Conservation (phyloP, 2,888 invertebrate genomes). For the Trachelus tabidus region DNA sequence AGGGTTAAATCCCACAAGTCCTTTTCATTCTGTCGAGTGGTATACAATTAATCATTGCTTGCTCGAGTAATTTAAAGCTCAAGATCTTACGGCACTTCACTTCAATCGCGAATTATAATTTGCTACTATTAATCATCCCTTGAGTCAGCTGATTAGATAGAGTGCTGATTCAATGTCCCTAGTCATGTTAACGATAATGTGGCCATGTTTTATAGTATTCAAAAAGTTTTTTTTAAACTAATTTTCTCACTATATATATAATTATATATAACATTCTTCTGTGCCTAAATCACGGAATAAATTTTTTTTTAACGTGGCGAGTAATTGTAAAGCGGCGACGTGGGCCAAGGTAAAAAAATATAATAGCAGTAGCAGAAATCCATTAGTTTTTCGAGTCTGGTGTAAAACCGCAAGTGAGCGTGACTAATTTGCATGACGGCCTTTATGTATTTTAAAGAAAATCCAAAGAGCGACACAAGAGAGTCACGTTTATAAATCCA, state of each 20-base stretch:
- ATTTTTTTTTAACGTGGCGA: background rate
- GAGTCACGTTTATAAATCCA: background rate
- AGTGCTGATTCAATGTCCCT: background rate
- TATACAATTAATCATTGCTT: background rate
- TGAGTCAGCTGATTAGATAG: background rate
- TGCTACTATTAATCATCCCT: constrained; percentile 27
- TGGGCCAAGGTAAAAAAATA: background rate
- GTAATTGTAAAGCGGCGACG: background rate
- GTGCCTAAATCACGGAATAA: background rate
- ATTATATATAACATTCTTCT: too few relatives aligned
- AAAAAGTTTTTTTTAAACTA: background rate
- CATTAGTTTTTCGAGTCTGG: background rate
- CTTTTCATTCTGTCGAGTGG: background rate
- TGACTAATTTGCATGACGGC: background rate
- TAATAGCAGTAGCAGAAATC: background rate
- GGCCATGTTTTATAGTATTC: background rate
- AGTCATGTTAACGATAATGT: background rate
- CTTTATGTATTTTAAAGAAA: background rate
- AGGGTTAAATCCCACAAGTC: constrained; percentile 2
- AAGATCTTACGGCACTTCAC: constrained; percentile 15
- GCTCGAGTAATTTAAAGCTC: constrained; percentile 1
- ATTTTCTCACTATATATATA: background rate
- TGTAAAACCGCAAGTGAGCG: background rate
- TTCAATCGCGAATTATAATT: constrained; percentile 33
- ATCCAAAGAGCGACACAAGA: background rate